Evolutionary conservation across 2,888 invertebrate genomes (phyloP), one percentile per base, ranked within the genome.

Genomic region (Pycnomerus fuliginosus): DNA sequence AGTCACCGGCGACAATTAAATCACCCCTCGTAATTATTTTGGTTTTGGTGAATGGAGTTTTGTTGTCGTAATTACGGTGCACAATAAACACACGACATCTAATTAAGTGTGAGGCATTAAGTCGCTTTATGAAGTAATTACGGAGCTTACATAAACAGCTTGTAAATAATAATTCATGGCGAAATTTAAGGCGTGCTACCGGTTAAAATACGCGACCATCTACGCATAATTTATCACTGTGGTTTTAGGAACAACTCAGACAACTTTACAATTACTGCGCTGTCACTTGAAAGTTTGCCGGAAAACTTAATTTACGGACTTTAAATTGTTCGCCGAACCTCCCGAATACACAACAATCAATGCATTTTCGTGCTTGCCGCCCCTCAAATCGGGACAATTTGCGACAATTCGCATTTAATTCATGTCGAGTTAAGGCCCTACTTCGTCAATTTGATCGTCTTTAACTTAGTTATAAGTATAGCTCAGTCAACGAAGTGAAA

Each of bases 241-340:
- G 55, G 56, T 53, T 52, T 42, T 32, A 35, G 49, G 32, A 42
- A 46, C 47, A 49, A 46, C 55, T 50, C 48, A 53, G 59, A 61
- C 58, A 64, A 64, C 62, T 62, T 64, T 56, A 62, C 62, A 64
- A 62, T 62, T 64, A 64, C 62, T 53, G 53, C 58, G 53, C 59
- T 62, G 61, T 61, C 62, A 59, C 57, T 58, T 57, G 58, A 59
- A 62, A 62, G 56, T 62, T 62, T 61, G 55, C 56, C 52, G 53
- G 61, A 57, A 62, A 62, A 62, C 62, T 62, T 62, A 60, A 61
- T 62, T 62, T 62, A 55, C 60, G 52, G 62, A 61, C 60, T 62
- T 61, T 62, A 62, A 61, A 62, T 62, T 62, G 61, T 61, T 57
- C 55, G 20, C 20, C 53, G 57, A 61, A 59, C 59, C 55, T 60